A percentile compares a stretch with the other conserved stretches of the same genome.
Conservation (phyloP, 2,888 invertebrate species). For the Ichneumoninae sp. region DNA sequence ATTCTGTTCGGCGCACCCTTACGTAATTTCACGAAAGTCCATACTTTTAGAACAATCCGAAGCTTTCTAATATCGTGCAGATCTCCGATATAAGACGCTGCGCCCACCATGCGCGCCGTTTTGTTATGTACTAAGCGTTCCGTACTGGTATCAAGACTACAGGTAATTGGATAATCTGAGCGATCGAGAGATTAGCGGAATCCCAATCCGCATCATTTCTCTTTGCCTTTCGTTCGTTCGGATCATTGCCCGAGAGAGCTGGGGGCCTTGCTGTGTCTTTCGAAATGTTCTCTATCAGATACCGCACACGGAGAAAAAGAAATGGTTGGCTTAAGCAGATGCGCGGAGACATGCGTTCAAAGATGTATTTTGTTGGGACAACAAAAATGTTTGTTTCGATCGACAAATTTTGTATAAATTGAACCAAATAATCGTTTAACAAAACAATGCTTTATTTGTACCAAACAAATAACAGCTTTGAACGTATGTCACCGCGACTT, state of each 20-base stretch:
- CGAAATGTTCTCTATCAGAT: conserved; percentile 17
- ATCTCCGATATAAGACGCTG: conserved; percentile 29
- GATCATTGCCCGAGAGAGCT: not conserved
- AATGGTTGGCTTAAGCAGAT: too few species aligned
- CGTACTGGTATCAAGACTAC: conserved; percentile 34
- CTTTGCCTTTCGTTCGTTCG: conserved; percentile 18
- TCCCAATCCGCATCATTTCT: conserved; percentile 10
- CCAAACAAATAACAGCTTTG: too few species aligned
- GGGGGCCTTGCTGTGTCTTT: conserved; percentile 1
- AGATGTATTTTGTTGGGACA: too few species aligned
- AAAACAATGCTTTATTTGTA: too few species aligned
- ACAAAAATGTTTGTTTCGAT: too few species aligned
- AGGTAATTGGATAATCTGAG: conserved; percentile 57
- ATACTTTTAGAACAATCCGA: conserved; percentile 19
- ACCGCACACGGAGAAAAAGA: not conserved
- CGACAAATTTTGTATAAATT: too few species aligned
- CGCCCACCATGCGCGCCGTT: not conserved
- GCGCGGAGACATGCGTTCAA: too few species aligned
- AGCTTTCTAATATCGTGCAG: conserved; percentile 44
- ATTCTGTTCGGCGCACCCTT: conserved; percentile 18
- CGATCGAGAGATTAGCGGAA: conserved; percentile 49
- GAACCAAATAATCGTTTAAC: too few species aligned
- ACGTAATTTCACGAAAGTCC: not conserved
- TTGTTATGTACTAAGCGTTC: conserved; percentile 3
- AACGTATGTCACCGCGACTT: too few species aligned